Conservation (phyloP, 64 coral and sea anemone genomes). For the Astreopora myriophthalma region DNA sequence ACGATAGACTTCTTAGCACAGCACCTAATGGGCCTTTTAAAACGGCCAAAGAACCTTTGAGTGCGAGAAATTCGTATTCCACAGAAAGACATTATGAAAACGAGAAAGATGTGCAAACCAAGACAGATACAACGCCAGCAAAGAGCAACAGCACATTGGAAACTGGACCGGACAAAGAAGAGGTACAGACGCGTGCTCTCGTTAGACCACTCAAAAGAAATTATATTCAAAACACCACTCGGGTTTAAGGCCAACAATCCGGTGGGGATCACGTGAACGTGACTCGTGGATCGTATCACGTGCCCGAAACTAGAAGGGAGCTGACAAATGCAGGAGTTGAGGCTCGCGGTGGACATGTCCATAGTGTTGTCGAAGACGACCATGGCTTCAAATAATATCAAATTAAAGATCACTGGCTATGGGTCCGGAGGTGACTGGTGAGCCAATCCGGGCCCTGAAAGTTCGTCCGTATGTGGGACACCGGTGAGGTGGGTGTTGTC, state of each 20-base stretch:
- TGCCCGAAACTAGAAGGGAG: no score
- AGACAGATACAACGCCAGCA: not conserved
- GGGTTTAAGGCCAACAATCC: not conserved
- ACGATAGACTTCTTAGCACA: not conserved
- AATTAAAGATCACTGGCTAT: no score
- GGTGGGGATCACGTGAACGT: not conserved
- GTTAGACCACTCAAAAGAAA: not conserved
- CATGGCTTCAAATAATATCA: no score
- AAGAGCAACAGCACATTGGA: not conserved
- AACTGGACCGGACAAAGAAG: not conserved
- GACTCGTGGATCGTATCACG: no score
- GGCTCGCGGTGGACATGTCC: no score
- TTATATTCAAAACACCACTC: constrained; percentile 15
- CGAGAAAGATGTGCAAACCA: not conserved
- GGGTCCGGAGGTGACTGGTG: no score
- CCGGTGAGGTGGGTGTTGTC: no score
- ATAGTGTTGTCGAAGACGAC: no score
- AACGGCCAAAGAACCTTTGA: not conserved
- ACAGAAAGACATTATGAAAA: not conserved
- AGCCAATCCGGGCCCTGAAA: no score
- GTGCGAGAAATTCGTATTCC: not conserved
- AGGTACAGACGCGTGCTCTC: not conserved
- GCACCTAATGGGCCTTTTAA: not conserved
- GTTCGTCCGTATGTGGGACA: no score
- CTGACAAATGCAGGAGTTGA: no score